A percentile compares a stretch with the other conserved stretches of the same genome.
These are phyloP conservation scores for Mobula birostris DNA, from an alignment of 2,113 vertebrate genomes.

Conservation along the genomic window DNA sequence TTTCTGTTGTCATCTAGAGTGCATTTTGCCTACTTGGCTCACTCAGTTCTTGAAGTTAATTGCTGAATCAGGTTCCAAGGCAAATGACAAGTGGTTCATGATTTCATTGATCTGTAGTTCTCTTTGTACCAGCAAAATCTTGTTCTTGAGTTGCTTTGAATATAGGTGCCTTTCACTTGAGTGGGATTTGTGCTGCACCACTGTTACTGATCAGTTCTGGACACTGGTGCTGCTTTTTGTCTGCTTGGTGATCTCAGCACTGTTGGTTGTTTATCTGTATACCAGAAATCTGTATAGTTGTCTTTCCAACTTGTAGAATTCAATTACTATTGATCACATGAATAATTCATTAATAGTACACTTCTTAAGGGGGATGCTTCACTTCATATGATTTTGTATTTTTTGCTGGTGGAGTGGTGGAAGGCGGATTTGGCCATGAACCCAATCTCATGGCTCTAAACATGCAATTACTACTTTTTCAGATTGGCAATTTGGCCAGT, in stretches of 20 bases:
- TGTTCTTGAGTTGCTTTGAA: not conserved
- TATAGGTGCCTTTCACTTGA: not conserved
- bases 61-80: not conserved
- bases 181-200: not conserved
- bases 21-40: not conserved
- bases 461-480: not conserved
- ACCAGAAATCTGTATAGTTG: not conserved
- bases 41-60: not conserved
- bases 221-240: not conserved
- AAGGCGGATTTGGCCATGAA: not conserved
- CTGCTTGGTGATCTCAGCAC: too few species aligned
- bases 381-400: not conserved
- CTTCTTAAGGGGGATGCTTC: not conserved
- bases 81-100: not conserved
- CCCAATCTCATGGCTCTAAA: not conserved
- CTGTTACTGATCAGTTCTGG: not conserved
- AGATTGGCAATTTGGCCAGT: not conserved
- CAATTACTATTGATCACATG: not conserved
- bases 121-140: not conserved
- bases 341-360: not conserved
- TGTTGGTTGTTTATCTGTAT: not conserved
- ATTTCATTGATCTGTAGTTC: not conserved
- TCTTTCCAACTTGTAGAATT: not conserved
- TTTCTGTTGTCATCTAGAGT: not conserved
- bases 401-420: not conserved